Evolutionary conservation across 1,140 invertebrate genomes (phyloP), one percentile per base, ranked within the genome.

Genomic region (Helicorthomorpha holstii): DNA sequence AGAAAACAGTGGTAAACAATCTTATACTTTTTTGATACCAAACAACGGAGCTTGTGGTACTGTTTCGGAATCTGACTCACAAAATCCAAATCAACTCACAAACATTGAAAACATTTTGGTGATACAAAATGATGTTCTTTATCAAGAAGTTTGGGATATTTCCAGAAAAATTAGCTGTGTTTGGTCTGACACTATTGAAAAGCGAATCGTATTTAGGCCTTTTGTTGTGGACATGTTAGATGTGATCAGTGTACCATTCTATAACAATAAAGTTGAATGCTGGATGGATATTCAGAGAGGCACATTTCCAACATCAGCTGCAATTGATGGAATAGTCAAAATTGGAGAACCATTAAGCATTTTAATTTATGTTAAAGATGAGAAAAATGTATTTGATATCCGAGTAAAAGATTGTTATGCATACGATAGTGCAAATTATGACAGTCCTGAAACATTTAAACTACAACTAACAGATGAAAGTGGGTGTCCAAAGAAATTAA

Each of bases 221-320:
- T 80, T 82, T 55, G 73, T 78, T 56, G 80, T 81, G 1, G 78
- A 80, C 55, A 80, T 80, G 78, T 60, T 82, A 21, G 77, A 81
- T 56, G 77, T 81, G 0, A 71, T 78, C 38, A 76, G 77, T 1
- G 77, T 81, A 1, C 72, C 77, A 12, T 75, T 77, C 1, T 67
- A 71, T 23, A 59, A 60, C 10, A 74, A 75, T 2, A 72, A 74
- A 1, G 70, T 83, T 0, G 74, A 80, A 56, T 82, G 80, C 64
- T 83, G 80, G 80, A 83, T 83, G 80, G 79, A 82, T 55, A 81
- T 83, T 50, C 78, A 80, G 52, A 73, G 72, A 57, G 81, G 81
- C 57, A 64, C 72, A 49, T 41, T 21, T 48, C 42, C 2, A 14
- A 12, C 1, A 45, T 21, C 54, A 16, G 27, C 27, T 0, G 51